Conservation (phyloP, 2,797 vertebrate genomes). For the Gallinago solitaria region DNA sequence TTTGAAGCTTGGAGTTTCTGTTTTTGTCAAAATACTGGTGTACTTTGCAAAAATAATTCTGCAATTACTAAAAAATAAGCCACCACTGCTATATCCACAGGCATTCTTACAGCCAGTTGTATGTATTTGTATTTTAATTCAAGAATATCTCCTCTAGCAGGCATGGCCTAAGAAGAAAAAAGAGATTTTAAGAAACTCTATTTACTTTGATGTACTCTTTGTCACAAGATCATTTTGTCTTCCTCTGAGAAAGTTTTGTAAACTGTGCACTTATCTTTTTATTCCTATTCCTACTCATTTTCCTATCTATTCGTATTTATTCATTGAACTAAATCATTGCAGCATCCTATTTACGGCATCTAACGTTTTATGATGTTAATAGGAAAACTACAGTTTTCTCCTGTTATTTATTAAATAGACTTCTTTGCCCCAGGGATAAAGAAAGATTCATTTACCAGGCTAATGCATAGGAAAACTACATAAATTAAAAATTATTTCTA, state of each 20-base stretch:
- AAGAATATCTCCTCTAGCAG: background rate
- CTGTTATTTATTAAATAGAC: background rate
- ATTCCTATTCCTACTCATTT: background rate
- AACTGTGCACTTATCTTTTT: background rate
- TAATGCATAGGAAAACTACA: background rate
- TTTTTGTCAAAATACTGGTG: background rate
- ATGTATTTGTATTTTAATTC: background rate
- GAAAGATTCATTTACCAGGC: background rate
- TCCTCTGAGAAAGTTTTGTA: background rate
- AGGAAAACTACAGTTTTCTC: background rate
- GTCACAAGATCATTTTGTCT: background rate
- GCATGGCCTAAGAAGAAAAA: background rate
- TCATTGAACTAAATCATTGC: background rate
- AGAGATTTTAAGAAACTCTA: background rate
- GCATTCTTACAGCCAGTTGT: background rate
- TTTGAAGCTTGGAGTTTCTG: background rate
- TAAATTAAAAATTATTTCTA: background rate
- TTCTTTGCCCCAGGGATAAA: background rate
- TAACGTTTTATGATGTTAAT: background rate
- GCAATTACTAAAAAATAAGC: background rate
- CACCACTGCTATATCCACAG: background rate
- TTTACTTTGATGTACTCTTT: background rate
- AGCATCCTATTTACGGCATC: background rate
- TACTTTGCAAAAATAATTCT: background rate
- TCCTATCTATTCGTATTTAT: background rate